Percentiles rank a stretch among this genome's conserved stretches.
These are phyloP conservation scores for Branchinecta lynchi DNA, from an alignment of 1,140 invertebrate genomes.

Conservation along the genomic window DNA sequence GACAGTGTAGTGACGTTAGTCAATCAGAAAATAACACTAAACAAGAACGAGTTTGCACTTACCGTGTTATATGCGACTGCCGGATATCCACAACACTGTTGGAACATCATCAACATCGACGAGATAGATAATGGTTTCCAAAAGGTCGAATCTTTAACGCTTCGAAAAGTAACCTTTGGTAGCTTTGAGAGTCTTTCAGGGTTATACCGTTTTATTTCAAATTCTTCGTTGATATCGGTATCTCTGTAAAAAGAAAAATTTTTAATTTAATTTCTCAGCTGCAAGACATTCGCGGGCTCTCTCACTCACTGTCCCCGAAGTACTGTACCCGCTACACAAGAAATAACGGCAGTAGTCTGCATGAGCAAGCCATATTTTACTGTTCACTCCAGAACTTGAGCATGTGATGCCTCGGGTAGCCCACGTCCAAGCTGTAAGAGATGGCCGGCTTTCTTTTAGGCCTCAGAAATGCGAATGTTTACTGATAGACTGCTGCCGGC, in stretches of 20 bases:
- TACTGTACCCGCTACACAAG: background rate
- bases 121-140: background rate
- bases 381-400: too few species aligned
- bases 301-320: background rate
- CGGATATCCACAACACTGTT: background rate
- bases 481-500: too few species aligned
- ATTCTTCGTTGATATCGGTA: background rate
- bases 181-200: background rate
- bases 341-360: background rate
- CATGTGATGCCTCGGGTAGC: too few species aligned
- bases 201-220: background rate
- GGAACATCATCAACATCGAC: background rate
- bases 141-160: background rate
- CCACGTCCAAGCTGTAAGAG: too few species aligned
- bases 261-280: constrained; percentile 1
- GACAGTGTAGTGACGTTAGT: too few species aligned
- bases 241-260: constrained; percentile 2
- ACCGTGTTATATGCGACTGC: background rate
- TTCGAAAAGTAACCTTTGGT: background rate
- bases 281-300: background rate
- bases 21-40: too few species aligned
- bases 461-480: too few species aligned
- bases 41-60: too few species aligned
- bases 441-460: too few species aligned
- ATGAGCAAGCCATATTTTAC: background rate